Evolutionary conservation across 2,113 vertebrate species (phyloP).

Genomic region (Phylloscopus trochiloides): DNA sequence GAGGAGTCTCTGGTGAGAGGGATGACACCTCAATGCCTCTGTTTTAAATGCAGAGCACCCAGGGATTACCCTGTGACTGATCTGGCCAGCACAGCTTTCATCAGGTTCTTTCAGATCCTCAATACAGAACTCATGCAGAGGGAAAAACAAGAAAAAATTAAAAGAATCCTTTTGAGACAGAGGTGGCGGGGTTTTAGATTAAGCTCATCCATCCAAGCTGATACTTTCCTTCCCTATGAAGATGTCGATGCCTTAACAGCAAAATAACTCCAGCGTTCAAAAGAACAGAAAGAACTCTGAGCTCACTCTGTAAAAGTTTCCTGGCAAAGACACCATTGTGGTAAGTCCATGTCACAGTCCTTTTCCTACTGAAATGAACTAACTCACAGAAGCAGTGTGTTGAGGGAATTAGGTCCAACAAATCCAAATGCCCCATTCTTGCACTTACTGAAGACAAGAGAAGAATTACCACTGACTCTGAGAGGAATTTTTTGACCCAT

Average conservation of each 20-base stretch:
- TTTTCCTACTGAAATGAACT: neutral
- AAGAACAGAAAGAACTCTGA: neutral
- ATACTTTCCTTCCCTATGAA: neutral
- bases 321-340: accelerated
- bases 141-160: too few species aligned
- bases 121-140: neutral
- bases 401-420: neutral
- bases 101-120: neutral
- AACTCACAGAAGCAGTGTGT: neutral
- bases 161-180: neutral
- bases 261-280: neutral
- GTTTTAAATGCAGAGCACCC: neutral
- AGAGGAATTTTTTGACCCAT: neutral
- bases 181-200: neutral
- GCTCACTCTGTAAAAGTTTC: neutral
- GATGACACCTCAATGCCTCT: neutral
- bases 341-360: neutral
- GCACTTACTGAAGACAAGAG: neutral
- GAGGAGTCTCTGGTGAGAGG: neutral
- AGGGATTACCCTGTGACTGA: neutral
- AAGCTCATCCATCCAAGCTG: neutral
- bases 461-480: neutral
- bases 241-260: neutral
- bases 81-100: neutral
- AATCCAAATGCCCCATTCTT: neutral